Evolutionary conservation across 2,113 vertebrate species (phyloP), one percentile per base, ranked within the genome.

Genomic region (Charadrius vociferus): DNA sequence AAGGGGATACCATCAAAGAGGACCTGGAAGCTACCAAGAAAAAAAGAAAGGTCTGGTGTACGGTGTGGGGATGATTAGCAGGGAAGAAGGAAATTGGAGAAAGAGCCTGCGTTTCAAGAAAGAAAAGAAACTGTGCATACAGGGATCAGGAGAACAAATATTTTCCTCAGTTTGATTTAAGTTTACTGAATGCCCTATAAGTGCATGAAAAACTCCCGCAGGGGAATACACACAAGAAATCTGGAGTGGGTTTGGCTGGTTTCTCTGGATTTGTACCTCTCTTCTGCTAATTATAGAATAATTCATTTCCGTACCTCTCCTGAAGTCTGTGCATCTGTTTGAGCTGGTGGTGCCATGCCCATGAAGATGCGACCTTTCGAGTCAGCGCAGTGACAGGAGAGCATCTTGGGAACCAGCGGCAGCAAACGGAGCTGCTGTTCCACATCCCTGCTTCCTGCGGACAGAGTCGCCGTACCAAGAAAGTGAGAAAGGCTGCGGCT

Each of bases 331-430:
- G 36, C 21, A 47, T 36, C 32, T 37, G 10, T 26, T 68, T 62
- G 37, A 94, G 16, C 30, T 70, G 86, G 32, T 0, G 0, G 34
- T 0, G 0, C 49, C 10, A 12, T 34, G 78, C 24, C 49, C 27
- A 16, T 29, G 15, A 87, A 65, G 63, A 56, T 9, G 34, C 12
- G 59, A 43, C 18, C 41, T 70, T 66, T 23, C 3, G 12, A 65
- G 41, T n/a, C 27, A 59, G 45, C 2, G 5, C 6, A 26, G 21
- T 12, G 27, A 66, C 56, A 63, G 56, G 41, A 86, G 9, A 61
- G 71, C 18, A 11, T 41, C 34, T 79, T 53, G 41, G 58, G 52
- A 88, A 37, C 24, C 15, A 19, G 17, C 36, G 43, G 20, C 26
- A 62, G n/a, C 1, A 5, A 79, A 22, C 1, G 26, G 52, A 88